phyloP scores from a whole-genome alignment of 2,113 vertebrate species.

The Mustela nigripes region DNA sequence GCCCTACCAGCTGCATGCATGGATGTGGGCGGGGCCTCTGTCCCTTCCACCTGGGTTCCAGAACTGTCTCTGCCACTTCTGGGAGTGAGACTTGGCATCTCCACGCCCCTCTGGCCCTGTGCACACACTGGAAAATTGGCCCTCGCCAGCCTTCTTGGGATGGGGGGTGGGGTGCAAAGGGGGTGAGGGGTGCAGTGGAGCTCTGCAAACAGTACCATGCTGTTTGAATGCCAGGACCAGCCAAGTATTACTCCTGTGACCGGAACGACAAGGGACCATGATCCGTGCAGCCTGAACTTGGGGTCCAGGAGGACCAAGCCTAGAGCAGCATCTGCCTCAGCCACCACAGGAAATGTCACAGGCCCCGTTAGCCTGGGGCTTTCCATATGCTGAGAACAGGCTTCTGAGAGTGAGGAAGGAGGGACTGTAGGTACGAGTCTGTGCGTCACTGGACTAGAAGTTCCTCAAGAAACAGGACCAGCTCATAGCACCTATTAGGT shows the following conservation, averaged over 20 bases:
- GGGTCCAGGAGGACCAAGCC: neutral
- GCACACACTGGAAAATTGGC: neutral
- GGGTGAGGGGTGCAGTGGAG: too few relatives aligned
- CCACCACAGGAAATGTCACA: slow-evolving; percentile 17
- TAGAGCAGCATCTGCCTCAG: neutral
- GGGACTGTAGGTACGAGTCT: neutral
- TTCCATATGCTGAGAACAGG: slow-evolving; percentile 25
- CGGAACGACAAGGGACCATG: fast-evolving
- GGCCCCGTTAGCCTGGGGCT: neutral
- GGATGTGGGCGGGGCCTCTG: neutral
- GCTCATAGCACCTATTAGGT: neutral
- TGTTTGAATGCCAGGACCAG: neutral
- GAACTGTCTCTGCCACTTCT: neutral
- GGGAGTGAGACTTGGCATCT: neutral
- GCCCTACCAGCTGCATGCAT: neutral
- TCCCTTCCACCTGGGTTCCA: neutral
- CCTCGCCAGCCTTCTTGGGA: neutral
- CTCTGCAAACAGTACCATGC: neutral
- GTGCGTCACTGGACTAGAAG: neutral
- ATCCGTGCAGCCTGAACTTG: neutral
- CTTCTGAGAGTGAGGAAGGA: neutral
- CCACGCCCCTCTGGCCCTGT: neutral
- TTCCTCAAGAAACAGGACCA: neutral
- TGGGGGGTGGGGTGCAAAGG: neutral
- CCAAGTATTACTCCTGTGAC: neutral